Conservation (phyloP, 2,888 invertebrate species). For the Drosophila merina region DNA sequence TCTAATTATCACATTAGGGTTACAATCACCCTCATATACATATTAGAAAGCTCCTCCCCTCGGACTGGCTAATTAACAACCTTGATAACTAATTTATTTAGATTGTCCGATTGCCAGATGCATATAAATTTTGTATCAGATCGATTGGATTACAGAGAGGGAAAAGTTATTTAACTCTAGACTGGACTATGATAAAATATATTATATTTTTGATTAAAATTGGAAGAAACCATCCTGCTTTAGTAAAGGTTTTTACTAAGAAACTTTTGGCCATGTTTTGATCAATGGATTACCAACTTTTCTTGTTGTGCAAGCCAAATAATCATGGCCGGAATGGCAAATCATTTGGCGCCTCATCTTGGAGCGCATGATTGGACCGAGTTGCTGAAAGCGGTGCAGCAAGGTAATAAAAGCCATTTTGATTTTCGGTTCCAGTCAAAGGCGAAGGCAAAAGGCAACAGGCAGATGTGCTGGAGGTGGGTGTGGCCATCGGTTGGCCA, state of each 20-base stretch:
- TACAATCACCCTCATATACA: constrained; percentile 18
- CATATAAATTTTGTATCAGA: not conserved
- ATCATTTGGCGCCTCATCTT: constrained; percentile 44
- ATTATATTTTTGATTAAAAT: too few species aligned
- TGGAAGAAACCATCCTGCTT: too few species aligned
- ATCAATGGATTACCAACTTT: too few species aligned
- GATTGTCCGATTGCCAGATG: constrained; percentile 10
- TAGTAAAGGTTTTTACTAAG: too few species aligned
- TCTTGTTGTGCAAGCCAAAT: not conserved
- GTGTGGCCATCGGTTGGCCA: constrained; percentile 66
- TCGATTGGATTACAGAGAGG: not conserved
- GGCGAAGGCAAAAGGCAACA: constrained; percentile 5
- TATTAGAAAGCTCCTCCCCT: constrained; percentile 32
- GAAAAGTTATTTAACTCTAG: not conserved
- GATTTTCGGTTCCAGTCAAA: constrained; percentile 51
- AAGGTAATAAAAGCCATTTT: constrained; percentile 78
- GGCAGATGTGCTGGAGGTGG: constrained; percentile 47
- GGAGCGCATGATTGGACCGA: constrained; percentile 62
- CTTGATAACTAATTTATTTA: constrained; percentile 28
- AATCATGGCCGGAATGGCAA: constrained; percentile 32
- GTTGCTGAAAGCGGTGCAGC: constrained; percentile 53
- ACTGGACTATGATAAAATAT: too few species aligned
- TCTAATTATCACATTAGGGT: not conserved
- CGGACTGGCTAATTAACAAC: constrained; percentile 21
- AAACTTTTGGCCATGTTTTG: too few species aligned